Evolutionary conservation across 2,113 vertebrate genomes (phyloP), one percentile per base, ranked within the genome.

Genomic region (Centropristis striata): DNA sequence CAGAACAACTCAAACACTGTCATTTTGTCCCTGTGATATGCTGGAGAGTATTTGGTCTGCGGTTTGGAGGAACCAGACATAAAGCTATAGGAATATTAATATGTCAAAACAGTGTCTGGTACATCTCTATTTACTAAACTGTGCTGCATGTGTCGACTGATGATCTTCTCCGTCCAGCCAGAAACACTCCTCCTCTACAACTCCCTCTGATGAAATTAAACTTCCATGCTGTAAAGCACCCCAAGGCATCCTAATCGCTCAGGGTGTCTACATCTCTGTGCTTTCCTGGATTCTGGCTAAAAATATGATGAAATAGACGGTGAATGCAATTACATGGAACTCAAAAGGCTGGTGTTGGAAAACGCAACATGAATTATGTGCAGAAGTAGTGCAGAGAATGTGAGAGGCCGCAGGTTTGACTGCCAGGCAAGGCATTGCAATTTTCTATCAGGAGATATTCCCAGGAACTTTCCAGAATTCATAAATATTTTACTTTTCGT

Each of bases 1-100:
- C 14, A 58, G 37, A 68, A 63, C 1, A 18, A 61, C 50, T 76
- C 42, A 79, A 83, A 78, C 53, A 61, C 67, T 59, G 76, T 64
- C 12, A 65, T 75, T 85, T 74, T 18, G 47, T 57, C 25, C 18
- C 2, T 67, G 44, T 46, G 80, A 79, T 60, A 46, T 68, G 32
- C 44, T 25, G 28, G 46, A n/a, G 44, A 69, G 59, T 57, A 37
- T 69, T 53, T 28, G 36, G 51, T 21, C 27, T 69, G 36, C 28
- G 60, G 41, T 80, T 75, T 58, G 10, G n/a, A 42, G 44, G 21
- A 78, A 69, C 36, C 65, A 81, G 54, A 70, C 57, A 77, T 75
- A 36, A 75, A 37, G n/a, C 64, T 57, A 59, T 51, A 64, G 20
- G 67, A 85, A 84, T 81, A 72, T 47, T 41, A 58, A 80, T 60